Percentiles rank a stretch among this genome's conserved stretches.
phyloP scores from a whole-genome alignment of 2,888 invertebrate species.

The Synergus umbraculus region DNA sequence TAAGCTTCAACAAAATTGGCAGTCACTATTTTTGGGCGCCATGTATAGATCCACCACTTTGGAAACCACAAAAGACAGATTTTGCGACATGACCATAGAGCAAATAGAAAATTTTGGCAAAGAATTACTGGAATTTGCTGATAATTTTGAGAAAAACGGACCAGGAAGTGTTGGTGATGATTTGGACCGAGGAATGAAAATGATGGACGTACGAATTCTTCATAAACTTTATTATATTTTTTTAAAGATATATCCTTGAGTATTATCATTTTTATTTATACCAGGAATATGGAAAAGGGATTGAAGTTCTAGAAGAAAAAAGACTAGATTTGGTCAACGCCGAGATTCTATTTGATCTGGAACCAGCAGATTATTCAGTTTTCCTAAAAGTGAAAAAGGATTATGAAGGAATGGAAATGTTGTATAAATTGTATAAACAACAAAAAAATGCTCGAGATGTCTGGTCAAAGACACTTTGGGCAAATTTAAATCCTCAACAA shows the following conservation, averaged over 20 bases:
- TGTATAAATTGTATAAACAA: constrained; percentile 88
- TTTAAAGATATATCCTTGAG: constrained; percentile 40
- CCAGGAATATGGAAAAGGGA: constrained; percentile 82
- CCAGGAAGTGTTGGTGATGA: constrained; percentile 89
- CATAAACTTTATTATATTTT: neutral
- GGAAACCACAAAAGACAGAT: constrained; percentile 91
- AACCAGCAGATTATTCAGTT: constrained; percentile 89
- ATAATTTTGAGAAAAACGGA: constrained; percentile 86
- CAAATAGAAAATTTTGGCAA: constrained; percentile 85
- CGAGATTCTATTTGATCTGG: constrained; percentile 92
- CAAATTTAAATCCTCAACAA: constrained; percentile 89
- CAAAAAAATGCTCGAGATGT: constrained; percentile 87
- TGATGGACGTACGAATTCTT: constrained; percentile 82
- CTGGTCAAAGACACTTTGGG: constrained; percentile 94
- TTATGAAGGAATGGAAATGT: constrained; percentile 83
- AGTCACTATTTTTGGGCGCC: constrained; percentile 83
- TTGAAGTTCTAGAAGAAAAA: constrained; percentile 83
- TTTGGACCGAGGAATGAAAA: constrained; percentile 84
- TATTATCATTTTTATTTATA: constrained; percentile 54
- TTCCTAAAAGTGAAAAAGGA: constrained; percentile 83
- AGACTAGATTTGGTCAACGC: constrained; percentile 84
- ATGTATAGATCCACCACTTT: constrained; percentile 84
- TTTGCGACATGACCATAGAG: constrained; percentile 87
- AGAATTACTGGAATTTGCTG: constrained; percentile 82
- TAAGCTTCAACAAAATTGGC: constrained; percentile 84